Conservation (phyloP, 2,113 vertebrate species). For the Saguinus midas region DNA sequence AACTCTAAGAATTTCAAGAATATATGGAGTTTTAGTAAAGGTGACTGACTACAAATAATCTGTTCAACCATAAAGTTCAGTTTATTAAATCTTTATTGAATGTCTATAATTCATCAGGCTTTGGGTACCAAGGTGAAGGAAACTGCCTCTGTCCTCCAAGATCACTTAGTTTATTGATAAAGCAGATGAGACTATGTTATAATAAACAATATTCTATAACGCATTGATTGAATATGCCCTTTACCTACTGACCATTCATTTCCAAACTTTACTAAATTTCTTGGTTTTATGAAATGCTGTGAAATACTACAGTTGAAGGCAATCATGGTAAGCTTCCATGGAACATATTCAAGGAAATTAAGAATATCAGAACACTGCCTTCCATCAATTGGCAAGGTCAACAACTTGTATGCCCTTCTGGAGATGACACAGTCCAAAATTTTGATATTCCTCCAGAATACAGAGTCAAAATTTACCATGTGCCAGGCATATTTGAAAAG, state of each 20-base stretch:
- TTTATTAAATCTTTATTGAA: slow-evolving; percentile 4
- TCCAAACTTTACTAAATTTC: slow-evolving; percentile 37
- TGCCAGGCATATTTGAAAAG: slow-evolving; percentile 69
- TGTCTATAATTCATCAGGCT: background rate
- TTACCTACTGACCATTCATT: background rate
- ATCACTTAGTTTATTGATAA: background rate
- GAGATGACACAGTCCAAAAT: slow-evolving; percentile 74
- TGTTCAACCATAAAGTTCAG: background rate
- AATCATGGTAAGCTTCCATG: slow-evolving; percentile 56
- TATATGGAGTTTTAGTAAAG: background rate
- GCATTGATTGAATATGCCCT: slow-evolving; percentile 30
- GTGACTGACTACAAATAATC: background rate
- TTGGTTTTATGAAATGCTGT: slow-evolving; percentile 51
- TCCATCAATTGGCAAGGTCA: slow-evolving; percentile 66
- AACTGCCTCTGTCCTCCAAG: background rate
- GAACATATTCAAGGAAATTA: slow-evolving; percentile 49
- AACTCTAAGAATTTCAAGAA: slow-evolving; percentile 46
- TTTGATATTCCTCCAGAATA: slow-evolving; percentile 68
- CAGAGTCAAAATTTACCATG: slow-evolving; percentile 42
- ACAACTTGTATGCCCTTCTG: slow-evolving; percentile 51
- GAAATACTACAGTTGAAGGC: slow-evolving; percentile 45
- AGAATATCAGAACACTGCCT: slow-evolving; percentile 61
- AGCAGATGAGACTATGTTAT: background rate
- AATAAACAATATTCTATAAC: slow-evolving; percentile 1
- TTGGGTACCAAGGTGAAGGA: background rate